Conservation (phyloP, 2,888 invertebrate species). For the Ennomos quercinarius region DNA sequence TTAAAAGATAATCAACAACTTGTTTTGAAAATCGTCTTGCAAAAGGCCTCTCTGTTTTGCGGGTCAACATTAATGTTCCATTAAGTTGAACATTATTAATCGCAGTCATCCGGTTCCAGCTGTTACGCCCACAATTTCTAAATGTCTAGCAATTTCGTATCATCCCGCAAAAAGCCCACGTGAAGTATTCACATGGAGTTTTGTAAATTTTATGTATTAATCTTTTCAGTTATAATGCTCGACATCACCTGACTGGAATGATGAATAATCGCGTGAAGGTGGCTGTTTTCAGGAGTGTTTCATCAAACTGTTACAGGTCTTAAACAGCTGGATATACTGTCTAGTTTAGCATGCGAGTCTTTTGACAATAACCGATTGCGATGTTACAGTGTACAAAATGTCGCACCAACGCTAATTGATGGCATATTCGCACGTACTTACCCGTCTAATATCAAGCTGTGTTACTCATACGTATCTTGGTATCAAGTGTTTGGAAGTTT, state of each 20-base stretch:
- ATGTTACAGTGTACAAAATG: constrained; percentile 21
- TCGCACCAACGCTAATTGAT: constrained; percentile 25
- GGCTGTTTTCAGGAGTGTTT: constrained; percentile 9
- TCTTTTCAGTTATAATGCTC: constrained; percentile 48
- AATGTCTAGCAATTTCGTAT: constrained; percentile 43
- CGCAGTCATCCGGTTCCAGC: constrained; percentile 12
- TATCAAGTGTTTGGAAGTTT: constrained; percentile 1
- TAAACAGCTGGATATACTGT: constrained; percentile 4
- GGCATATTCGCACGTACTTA: constrained; percentile 24
- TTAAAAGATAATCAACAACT: constrained; percentile 20
- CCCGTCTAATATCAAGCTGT: constrained; percentile 10
- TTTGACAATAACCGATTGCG: constrained; percentile 21
- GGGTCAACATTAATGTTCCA: constrained; percentile 25
- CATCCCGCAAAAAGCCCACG: constrained; percentile 44
- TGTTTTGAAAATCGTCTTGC: constrained; percentile 8
- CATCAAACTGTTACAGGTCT: constrained; percentile 1
- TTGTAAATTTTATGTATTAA: constrained; percentile 50
- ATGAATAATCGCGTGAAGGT: constrained; percentile 42
- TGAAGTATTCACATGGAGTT: constrained; percentile 43
- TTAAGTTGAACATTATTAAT: constrained; percentile 32
- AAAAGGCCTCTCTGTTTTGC: constrained; percentile 17
- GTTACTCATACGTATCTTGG: constrained; percentile 1
- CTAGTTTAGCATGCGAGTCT: constrained; percentile 2
- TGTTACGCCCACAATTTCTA: constrained; percentile 40
- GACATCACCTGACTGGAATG: constrained; percentile 48